Conservation (phyloP, 37 sponge, comb jelly and placozoan genomes). For the Cliona cf. orientalis region DNA sequence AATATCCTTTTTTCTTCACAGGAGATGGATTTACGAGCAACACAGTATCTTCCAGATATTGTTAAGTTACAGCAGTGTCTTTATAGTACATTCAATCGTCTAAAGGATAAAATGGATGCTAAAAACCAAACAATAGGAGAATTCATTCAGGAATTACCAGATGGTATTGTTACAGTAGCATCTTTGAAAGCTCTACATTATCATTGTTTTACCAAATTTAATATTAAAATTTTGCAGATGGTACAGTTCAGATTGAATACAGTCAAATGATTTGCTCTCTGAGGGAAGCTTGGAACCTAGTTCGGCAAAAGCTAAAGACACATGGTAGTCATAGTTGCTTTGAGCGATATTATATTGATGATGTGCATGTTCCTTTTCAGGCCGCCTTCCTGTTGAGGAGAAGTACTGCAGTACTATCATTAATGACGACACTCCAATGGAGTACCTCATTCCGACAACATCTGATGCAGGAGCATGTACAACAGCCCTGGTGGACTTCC, state of each 20-base stretch:
- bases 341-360: background rate
- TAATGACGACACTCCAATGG: constrained; percentile 23
- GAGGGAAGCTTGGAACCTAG: constrained; percentile 52
- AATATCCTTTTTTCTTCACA: constrained; percentile 13
- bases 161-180: background rate
- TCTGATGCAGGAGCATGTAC: constrained; percentile 58
- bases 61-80: constrained; percentile 54
- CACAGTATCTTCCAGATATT: constrained; percentile 73
- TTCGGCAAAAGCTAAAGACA: constrained; percentile 41
- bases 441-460: constrained; percentile 66
- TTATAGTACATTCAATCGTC: constrained; percentile 27
- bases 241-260: background rate
- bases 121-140: constrained; percentile 25
- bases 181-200: background rate
- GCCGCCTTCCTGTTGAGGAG: constrained; percentile 46
- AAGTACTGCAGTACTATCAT: constrained; percentile 23
- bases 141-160: constrained; percentile 3
- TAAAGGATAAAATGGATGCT: constrained; percentile 39
- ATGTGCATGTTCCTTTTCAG: constrained; percentile 1
- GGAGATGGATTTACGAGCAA: constrained; percentile 54
- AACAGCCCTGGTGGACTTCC: constrained; percentile 53
- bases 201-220: no score
- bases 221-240: background rate
- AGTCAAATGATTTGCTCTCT: constrained; percentile 25
- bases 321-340: constrained; percentile 18